Conservation (phyloP, 2,113 vertebrate genomes). For the Tragelaphus strepsiceros region DNA sequence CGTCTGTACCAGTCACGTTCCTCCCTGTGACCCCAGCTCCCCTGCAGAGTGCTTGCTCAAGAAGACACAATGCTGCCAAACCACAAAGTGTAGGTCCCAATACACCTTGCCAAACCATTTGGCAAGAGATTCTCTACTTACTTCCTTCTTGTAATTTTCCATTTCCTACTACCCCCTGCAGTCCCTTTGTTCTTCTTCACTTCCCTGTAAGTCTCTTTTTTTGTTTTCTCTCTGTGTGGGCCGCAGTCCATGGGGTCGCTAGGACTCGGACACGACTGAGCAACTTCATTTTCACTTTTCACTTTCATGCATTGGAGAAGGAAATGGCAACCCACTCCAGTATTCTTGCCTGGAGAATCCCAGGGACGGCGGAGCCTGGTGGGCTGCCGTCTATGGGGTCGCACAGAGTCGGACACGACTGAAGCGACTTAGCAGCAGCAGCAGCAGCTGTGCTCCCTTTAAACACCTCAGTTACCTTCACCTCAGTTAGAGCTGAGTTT, state of each 20-base stretch:
- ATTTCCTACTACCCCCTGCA: accelerated
- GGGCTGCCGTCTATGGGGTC: no score
- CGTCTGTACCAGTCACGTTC: no score
- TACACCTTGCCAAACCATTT: neutral
- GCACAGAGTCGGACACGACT: no score
- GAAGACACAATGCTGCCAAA: neutral
- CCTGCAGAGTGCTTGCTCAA: neutral
- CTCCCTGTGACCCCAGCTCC: neutral
- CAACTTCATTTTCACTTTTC: no score
- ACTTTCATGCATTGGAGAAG: no score
- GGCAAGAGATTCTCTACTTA: neutral
- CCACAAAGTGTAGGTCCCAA: neutral
- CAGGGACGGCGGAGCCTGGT: no score
- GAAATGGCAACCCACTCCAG: no score
- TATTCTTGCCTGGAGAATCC: no score
- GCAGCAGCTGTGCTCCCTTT: neutral
- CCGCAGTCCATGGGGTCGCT: no score
- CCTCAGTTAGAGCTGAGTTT: neutral
- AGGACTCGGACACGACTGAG: no score
- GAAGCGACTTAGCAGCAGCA: no score
- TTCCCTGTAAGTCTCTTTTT: neutral
- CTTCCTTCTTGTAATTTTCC: neutral
- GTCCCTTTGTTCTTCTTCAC: neutral
- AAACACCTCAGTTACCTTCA: neutral
- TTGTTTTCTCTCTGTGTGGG: neutral